Evolutionary conservation across 2,888 invertebrate genomes (phyloP).

Genomic region (Lasioglossum morio): DNA sequence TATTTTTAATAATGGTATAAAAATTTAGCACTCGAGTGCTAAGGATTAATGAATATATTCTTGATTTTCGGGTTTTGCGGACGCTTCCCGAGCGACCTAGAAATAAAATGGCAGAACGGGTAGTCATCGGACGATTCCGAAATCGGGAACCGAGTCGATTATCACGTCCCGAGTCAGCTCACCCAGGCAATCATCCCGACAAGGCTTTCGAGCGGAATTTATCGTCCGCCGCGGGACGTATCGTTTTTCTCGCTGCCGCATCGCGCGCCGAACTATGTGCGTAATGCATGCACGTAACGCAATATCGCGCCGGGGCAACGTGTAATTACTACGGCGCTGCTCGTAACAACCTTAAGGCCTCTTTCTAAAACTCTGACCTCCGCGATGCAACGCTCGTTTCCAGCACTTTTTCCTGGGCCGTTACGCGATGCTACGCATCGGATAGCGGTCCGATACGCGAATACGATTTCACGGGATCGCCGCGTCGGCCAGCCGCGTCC

Average conservation of each 20-base stretch:
- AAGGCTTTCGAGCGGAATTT: constrained; percentile 47
- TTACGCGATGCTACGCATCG: constrained; percentile 26
- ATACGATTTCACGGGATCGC: constrained; percentile 16
- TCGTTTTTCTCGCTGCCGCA: constrained; percentile 41
- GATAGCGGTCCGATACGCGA: constrained; percentile 15
- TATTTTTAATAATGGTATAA: no score
- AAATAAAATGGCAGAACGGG: not conserved
- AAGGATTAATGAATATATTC: no score
- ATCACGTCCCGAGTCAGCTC: constrained; percentile 40
- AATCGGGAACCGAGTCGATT: constrained; percentile 18
- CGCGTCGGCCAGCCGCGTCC: not conserved
- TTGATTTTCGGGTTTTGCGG: not conserved
- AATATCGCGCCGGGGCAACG: constrained; percentile 66
- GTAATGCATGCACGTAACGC: constrained; percentile 69
- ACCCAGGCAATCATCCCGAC: constrained; percentile 34
- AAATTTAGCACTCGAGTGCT: no score
- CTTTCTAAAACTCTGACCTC: constrained; percentile 74
- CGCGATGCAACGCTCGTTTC: constrained; percentile 51
- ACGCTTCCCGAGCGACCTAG: not conserved
- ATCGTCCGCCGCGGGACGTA: constrained; percentile 50
- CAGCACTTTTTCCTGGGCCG: constrained; percentile 17
- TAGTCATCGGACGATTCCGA: not conserved
- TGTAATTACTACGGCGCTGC: constrained; percentile 73
- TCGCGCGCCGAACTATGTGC: constrained; percentile 42
- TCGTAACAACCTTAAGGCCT: constrained; percentile 65